Base-by-base conservation (phyloP, 2,888 invertebrate genomes). In the Torymus aiolomorphi region DNA sequence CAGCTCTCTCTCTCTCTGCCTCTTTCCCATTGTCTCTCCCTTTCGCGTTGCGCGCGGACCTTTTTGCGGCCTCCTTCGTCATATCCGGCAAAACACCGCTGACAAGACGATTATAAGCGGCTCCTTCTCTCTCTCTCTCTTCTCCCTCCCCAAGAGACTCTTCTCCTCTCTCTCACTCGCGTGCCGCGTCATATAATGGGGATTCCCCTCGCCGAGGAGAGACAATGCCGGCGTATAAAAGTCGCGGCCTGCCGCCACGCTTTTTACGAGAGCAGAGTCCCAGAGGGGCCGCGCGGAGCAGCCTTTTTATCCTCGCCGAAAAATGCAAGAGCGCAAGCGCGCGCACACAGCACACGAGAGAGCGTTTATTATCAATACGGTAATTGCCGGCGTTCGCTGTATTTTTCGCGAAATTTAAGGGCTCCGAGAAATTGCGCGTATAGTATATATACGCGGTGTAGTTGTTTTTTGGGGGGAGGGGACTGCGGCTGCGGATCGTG, bases 41-140 rank as follows among this genome's bases (percentile, higher is more conserved):
- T 63, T 78, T 69, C 56, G 57, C 31, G 62, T 62, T 52, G 73
- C 49, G 18, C 71, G n/a, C 31, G 54, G 49, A 84, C 84, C 83
- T 84, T 84, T 83, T 83, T 84, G 57, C 74, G 18, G 65, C 12
- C 71, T 71, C 56, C 76, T 82, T 82, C 85, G 85, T 85, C 85
- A 85, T 85, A 85, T 85, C 83, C 83, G 73, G 83, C 84, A 85
- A 86, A 86, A 85, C 86, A 85, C 82, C 79, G 83, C 84, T 86
- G 86, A 87, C 85, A 85, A 83, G 86, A 83, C 83, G 86, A 86
- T 87, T 85, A 86, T 86, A 85, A 87, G 84, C 83, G 83, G 83
- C 81, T 67, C 80, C 71, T 78, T 65, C 63, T 54, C 63, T 56
- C 24, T 63, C 56, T 61, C 52, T 8, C 67, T 59, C 69, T 54